These are phyloP conservation scores for Erebia aethiops DNA, from an alignment of 2,888 invertebrate species.

Conservation along the genomic window DNA sequence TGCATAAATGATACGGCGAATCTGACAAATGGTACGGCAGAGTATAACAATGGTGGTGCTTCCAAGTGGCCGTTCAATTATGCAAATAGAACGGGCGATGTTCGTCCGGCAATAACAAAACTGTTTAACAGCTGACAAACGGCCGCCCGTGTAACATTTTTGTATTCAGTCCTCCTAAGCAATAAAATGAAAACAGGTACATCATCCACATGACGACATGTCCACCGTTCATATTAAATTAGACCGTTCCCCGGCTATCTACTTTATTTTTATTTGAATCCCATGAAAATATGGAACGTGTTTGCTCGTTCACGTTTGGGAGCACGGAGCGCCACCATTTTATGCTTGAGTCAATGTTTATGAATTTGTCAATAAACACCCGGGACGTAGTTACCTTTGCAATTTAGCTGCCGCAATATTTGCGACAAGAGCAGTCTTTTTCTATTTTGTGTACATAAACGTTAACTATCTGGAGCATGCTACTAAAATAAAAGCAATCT, in stretches of 20 bases:
- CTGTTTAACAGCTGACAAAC: constrained; percentile 82
- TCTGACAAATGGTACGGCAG: constrained; percentile 82
- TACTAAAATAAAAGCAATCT: constrained; percentile 68
- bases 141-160: constrained; percentile 67
- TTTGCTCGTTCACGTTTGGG: constrained; percentile 69
- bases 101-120: constrained; percentile 80
- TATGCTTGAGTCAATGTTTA: constrained; percentile 77
- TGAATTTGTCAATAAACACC: constrained; percentile 79
- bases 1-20: constrained; percentile 81
- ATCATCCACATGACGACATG: constrained; percentile 71
- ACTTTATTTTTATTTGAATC: constrained; percentile 81
- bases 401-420: constrained; percentile 61
- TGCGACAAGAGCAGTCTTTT: constrained; percentile 44
- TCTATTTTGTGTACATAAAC: constrained; percentile 52
- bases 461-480: constrained; percentile 69
- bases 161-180: constrained; percentile 70
- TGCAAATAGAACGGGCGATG: constrained; percentile 80
- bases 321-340: constrained; percentile 65
- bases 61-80: constrained; percentile 83
- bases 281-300: constrained; percentile 78
- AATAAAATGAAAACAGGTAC: constrained; percentile 76
- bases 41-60: constrained; percentile 81
- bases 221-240: constrained; percentile 79
- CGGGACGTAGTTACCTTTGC: constrained; percentile 63
- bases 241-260: constrained; percentile 74